Evolutionary conservation across 2,113 vertebrate species (phyloP).

Genomic region (Tringa solitaria): DNA sequence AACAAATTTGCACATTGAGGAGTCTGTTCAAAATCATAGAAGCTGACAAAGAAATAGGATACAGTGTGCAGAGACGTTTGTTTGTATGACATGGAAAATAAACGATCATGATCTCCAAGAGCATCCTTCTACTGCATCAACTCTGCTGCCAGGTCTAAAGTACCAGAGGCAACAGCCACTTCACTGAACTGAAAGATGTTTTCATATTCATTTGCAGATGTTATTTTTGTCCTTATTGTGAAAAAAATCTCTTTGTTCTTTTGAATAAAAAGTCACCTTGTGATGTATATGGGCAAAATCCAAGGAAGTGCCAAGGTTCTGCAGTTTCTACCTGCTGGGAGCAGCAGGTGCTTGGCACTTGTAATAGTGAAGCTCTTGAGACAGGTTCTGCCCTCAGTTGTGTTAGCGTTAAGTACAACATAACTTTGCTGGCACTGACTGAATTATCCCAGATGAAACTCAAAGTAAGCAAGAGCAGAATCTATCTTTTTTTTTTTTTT

Average conservation of each 20-base stretch:
- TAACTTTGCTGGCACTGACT: neutral
- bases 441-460: neutral
- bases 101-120: neutral
- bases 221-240: neutral
- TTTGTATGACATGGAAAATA: neutral
- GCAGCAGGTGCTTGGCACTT: neutral
- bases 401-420: neutral
- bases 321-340: neutral
- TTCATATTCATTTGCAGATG: neutral
- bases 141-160: neutral
- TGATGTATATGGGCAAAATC: neutral
- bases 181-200: neutral
- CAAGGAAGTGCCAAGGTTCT: constrained; percentile 7
- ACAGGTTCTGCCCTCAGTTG: neutral
- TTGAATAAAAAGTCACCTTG: constrained; percentile 15
- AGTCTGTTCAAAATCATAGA: neutral
- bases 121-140: neutral
- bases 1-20: neutral
- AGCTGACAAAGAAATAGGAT: neutral
- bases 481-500: neutral
- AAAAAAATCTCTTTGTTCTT: neutral
- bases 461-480: neutral
- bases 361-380: neutral
- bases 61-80: neutral
- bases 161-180: neutral